Conservation (phyloP, 1,140 invertebrate genomes). For the Penaeus japonicus region DNA sequence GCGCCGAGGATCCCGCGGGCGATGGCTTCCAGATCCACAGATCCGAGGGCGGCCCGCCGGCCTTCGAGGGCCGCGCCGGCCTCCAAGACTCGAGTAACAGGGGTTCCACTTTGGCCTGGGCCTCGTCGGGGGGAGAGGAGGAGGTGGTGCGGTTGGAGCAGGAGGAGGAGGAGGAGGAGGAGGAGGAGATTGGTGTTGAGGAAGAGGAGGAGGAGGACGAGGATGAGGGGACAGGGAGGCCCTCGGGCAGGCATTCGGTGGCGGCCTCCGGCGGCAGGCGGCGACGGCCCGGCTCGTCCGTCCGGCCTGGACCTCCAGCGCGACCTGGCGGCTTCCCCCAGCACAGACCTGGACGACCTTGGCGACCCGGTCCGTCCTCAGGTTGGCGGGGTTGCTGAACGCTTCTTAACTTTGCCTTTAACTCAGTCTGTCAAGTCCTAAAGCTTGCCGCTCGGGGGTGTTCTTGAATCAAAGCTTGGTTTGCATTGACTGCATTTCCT, state of each 20-base stretch:
- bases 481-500: no score
- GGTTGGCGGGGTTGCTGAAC: slow-evolving; percentile 4
- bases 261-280: background rate
- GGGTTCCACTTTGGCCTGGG: background rate
- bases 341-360: slow-evolving; percentile 30
- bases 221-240: background rate
- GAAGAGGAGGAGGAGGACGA: slow-evolving; percentile 2
- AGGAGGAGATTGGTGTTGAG: background rate
- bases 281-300: background rate
- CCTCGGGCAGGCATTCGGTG: background rate
- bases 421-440: background rate
- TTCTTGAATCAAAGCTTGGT: no score
- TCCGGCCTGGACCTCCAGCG: no score
- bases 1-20: background rate
- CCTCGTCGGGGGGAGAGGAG: background rate
- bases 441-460: background rate
- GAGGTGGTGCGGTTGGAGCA: background rate
- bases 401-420: background rate
- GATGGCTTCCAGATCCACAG: background rate
- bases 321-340: background rate
- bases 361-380: slow-evolving; percentile 33
- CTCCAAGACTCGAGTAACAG: background rate
- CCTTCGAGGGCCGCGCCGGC: background rate
- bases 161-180: background rate
- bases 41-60: background rate